phyloP scores from a whole-genome alignment of 2,888 invertebrate genomes.

The Agonopterix arenella region DNA sequence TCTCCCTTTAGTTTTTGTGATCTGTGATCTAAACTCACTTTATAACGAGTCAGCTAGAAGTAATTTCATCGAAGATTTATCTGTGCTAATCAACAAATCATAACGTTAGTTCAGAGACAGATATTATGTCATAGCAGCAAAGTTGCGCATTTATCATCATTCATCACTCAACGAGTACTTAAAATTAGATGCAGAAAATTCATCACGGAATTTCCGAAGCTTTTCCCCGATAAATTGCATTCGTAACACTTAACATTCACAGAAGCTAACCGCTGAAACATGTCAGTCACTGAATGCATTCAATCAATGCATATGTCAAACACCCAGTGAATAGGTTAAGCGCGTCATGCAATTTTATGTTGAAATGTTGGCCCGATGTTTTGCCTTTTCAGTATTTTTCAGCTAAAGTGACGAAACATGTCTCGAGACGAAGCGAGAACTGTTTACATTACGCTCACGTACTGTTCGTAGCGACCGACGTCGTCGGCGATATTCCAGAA shows the following conservation, averaged over 20 bases:
- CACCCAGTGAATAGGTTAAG: slow-evolving; percentile 35
- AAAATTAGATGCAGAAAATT: neutral
- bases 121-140: too few relatives aligned
- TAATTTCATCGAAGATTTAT: too few relatives aligned
- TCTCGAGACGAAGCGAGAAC: slow-evolving; percentile 31
- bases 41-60: too few relatives aligned
- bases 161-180: too few relatives aligned
- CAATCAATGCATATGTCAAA: slow-evolving; percentile 26
- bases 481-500: slow-evolving; percentile 31
- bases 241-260: neutral
- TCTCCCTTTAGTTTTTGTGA: too few relatives aligned
- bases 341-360: slow-evolving; percentile 41
- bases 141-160: too few relatives aligned
- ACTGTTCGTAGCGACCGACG: slow-evolving; percentile 18
- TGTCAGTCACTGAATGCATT: slow-evolving; percentile 2
- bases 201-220: neutral
- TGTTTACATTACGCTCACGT: slow-evolving; percentile 62
- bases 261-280: neutral
- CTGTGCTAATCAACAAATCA: too few relatives aligned
- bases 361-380: slow-evolving; percentile 33
- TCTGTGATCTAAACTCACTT: too few relatives aligned
- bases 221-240: neutral
- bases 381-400: slow-evolving; percentile 35
- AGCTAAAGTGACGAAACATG: slow-evolving; percentile 66
- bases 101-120: too few relatives aligned